Evolutionary conservation across 35 echinoderm and acorn worm species (phyloP).

Genomic region (Strongylocentrotus purpuratus): DNA sequence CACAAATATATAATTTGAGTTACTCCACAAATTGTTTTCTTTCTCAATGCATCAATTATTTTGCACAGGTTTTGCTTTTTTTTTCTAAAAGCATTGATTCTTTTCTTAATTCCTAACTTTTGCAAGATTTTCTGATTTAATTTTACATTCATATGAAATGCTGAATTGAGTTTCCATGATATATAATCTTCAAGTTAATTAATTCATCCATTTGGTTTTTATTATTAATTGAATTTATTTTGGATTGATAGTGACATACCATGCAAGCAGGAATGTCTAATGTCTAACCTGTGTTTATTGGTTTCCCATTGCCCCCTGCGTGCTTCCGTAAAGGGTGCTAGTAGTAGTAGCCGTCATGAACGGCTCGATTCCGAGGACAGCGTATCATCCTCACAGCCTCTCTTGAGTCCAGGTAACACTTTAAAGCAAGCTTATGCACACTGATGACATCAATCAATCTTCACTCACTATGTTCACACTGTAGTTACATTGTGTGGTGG

Average conservation of each 20-base stretch:
- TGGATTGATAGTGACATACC: slow-evolving; percentile 19
- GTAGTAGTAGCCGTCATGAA: slow-evolving; percentile 78
- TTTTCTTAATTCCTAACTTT: not conserved
- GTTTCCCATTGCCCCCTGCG: slow-evolving; percentile 8
- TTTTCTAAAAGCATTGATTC: not conserved
- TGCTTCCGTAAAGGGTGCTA: slow-evolving; percentile 77
- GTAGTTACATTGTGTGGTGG: not conserved
- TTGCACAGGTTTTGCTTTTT: not conserved
- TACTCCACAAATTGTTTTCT: not conserved
- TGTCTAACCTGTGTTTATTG: slow-evolving; percentile 46
- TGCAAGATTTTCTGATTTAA: not conserved
- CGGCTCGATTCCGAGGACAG: slow-evolving; percentile 94
- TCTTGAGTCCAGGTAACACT: slow-evolving; percentile 85
- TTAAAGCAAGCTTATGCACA: slow-evolving; percentile 11
- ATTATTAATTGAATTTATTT: not conserved
- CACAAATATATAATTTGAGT: not conserved
- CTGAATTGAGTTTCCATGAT: not conserved
- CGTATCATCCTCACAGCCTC: slow-evolving; percentile 90
- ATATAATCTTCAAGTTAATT: not conserved
- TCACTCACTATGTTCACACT: not conserved
- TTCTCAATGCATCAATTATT: not conserved
- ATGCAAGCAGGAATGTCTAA: slow-evolving; percentile 39
- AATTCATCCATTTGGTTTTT: not conserved
- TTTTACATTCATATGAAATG: slow-evolving; percentile 6
- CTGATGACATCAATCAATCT: not conserved